Percentiles rank a stretch among this genome's conserved stretches.
These are phyloP conservation scores for Eulemur albifrons DNA, from an alignment of 2,797 vertebrate species.

Conservation along the genomic window DNA sequence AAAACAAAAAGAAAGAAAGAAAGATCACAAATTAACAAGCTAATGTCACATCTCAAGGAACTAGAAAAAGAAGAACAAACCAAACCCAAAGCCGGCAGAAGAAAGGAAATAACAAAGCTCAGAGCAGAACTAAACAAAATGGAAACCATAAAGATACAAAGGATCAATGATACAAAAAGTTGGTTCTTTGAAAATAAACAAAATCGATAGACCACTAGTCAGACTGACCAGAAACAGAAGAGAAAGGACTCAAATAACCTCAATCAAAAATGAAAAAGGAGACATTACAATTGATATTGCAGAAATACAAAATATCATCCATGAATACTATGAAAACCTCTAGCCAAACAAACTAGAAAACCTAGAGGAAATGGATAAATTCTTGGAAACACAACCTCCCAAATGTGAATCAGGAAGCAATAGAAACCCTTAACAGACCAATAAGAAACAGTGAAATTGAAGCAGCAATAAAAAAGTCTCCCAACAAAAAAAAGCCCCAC, in stretches of 20 bases:
- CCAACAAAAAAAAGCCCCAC: too few species aligned
- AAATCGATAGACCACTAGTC: background rate
- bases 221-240: background rate
- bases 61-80: background rate
- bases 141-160: background rate
- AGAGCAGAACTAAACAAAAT: background rate
- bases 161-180: background rate
- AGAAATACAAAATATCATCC: background rate
- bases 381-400: background rate
- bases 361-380: background rate
- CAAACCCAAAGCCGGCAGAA: background rate
- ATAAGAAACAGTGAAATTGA: background rate
- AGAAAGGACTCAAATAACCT: background rate
- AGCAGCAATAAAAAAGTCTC: background rate
- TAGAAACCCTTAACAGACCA: background rate
- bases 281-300: background rate
- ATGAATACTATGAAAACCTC: background rate
- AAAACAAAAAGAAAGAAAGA: too few species aligned
- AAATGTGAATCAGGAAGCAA: background rate
- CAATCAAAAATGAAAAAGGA: background rate
- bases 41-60: background rate
- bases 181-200: background rate
- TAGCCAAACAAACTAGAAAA: background rate
- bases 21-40: background rate
- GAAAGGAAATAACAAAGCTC: background rate